These are phyloP conservation scores for Conus ventricosus DNA, from an alignment of 1,140 invertebrate genomes.

Conservation along the genomic window DNA sequence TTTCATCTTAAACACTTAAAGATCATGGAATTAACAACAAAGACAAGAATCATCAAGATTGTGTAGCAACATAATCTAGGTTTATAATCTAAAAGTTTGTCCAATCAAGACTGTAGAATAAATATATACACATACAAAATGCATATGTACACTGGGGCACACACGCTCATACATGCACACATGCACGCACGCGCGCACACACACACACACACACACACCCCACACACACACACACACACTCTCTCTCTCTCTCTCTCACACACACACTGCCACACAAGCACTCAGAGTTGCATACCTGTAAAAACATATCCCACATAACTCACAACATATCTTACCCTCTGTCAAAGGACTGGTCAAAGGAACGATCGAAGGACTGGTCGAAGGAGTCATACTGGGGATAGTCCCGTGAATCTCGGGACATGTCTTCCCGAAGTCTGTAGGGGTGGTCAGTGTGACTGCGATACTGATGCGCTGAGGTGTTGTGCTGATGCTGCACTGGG, in stretches of 20 bases:
- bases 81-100: too few relatives aligned
- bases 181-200: too few relatives aligned
- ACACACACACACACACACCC: not conserved
- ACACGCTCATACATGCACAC: not conserved
- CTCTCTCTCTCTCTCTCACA: not conserved
- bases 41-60: too few relatives aligned
- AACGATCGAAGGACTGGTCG: slow-evolving; percentile 57
- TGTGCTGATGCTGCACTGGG: slow-evolving; percentile 82
- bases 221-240: not conserved
- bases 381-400: slow-evolving; percentile 53
- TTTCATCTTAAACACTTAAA: too few relatives aligned
- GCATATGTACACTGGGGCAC: too few relatives aligned
- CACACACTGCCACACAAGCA: not conserved
- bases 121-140: too few relatives aligned
- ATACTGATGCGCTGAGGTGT: slow-evolving; percentile 73
- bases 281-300: not conserved
- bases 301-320: not conserved
- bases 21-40: too few relatives aligned
- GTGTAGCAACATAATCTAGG: too few relatives aligned
- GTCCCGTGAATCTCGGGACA: slow-evolving; percentile 49
- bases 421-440: slow-evolving; percentile 48
- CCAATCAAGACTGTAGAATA: too few relatives aligned
- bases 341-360: slow-evolving; percentile 64
- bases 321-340: slow-evolving; percentile 30
- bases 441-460: slow-evolving; percentile 59